These are phyloP conservation scores for Lycia hirtaria DNA, from an alignment of 2,888 invertebrate species.

Conservation along the genomic window DNA sequence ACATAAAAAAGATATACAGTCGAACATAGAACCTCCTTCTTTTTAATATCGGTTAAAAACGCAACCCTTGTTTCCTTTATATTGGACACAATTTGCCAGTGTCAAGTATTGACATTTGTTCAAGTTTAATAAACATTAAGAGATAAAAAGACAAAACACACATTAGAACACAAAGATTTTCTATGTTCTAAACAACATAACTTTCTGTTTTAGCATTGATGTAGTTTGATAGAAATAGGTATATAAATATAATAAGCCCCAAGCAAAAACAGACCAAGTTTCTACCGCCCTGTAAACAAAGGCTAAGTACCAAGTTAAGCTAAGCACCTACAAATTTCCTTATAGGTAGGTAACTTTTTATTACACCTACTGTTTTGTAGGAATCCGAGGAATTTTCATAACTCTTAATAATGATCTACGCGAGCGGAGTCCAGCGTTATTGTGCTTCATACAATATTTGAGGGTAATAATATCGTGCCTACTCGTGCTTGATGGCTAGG, in stretches of 20 bases:
- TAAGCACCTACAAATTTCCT: neutral
- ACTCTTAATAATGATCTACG: conserved; percentile 10
- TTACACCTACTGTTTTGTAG: neutral
- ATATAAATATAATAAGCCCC: no score
- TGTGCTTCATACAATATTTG: conserved; percentile 6
- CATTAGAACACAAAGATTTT: no score
- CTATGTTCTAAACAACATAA: no score
- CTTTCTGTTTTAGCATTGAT: no score
- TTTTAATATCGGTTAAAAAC: no score
- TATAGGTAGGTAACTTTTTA: conserved; percentile 1
- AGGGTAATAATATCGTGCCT: conserved; percentile 2
- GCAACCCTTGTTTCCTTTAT: no score
- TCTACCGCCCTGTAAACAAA: neutral
- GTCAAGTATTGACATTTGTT: no score
- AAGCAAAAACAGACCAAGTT: neutral
- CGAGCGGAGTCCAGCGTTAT: conserved; percentile 1
- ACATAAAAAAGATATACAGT: no score
- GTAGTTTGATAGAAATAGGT: no score
- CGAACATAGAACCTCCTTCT: no score
- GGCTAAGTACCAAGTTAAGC: neutral
- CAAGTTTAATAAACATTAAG: no score
- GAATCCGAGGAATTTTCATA: conserved; percentile 24
- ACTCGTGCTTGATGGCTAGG: neutral
- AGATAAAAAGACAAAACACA: neutral
- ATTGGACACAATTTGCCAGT: no score